phyloP scores from a whole-genome alignment of 1,140 invertebrate species.

The Hyphantria cunea region DNA sequence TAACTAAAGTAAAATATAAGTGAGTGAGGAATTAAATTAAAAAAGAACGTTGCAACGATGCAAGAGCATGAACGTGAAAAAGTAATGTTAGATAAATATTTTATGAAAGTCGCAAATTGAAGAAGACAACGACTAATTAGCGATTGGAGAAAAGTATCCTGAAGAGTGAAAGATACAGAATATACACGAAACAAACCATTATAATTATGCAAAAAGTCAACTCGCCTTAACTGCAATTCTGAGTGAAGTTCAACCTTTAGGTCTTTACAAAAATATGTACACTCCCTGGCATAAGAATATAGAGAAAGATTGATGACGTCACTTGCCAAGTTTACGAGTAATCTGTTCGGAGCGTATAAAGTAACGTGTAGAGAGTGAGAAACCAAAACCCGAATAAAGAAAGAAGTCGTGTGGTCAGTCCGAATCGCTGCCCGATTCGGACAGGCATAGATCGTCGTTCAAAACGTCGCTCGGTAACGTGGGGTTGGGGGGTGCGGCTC shows the following conservation, averaged over 20 bases:
- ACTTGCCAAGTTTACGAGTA: constrained; percentile 20
- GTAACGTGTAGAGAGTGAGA: constrained; percentile 22
- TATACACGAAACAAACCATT: too few species aligned
- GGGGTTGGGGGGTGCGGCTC: constrained; percentile 44
- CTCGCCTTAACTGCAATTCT: background rate
- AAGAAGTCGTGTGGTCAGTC: constrained; percentile 67
- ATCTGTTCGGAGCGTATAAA: constrained; percentile 12
- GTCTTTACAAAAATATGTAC: background rate
- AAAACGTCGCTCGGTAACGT: constrained; percentile 83
- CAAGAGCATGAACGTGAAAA: too few species aligned
- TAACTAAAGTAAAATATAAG: too few species aligned
- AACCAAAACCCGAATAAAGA: constrained; percentile 38
- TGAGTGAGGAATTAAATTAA: too few species aligned
- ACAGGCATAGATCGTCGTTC: constrained; percentile 89
- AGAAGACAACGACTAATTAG: too few species aligned
- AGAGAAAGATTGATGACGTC: background rate
- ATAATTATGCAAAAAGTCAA: too few species aligned
- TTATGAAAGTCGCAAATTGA: too few species aligned
- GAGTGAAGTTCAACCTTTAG: background rate
- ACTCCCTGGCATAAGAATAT: constrained; percentile 3
- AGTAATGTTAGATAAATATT: too few species aligned
- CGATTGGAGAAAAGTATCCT: too few species aligned
- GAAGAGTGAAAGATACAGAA: too few species aligned
- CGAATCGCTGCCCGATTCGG: constrained; percentile 83
- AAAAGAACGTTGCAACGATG: too few species aligned